Evolutionary conservation across 53 echinoderm and acorn worm genomes (phyloP).

Genomic region (Henricia sp.): DNA sequence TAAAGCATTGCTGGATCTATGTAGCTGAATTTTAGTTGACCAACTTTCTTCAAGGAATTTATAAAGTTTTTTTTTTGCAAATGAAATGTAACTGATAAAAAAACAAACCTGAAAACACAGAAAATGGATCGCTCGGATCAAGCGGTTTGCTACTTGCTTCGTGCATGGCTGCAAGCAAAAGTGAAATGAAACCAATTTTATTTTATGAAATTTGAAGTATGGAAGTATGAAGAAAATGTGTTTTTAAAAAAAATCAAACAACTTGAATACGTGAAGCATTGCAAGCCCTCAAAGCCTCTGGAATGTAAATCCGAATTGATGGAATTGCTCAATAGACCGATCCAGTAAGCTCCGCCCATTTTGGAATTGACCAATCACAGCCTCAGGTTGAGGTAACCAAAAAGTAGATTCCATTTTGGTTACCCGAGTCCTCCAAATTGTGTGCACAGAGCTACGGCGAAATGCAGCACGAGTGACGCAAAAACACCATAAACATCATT

Average conservation of each 20-base stretch:
- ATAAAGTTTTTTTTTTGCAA: background rate
- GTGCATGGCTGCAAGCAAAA: slow-evolving; percentile 42
- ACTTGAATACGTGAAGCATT: background rate
- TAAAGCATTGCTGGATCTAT: too few relatives aligned
- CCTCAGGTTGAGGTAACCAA: too few relatives aligned
- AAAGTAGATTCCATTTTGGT: too few relatives aligned
- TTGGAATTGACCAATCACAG: too few relatives aligned
- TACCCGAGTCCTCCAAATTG: too few relatives aligned
- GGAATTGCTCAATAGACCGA: background rate
- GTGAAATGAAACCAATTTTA: background rate
- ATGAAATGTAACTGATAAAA: background rate
- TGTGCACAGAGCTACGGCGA: too few relatives aligned
- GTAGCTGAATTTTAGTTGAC: too few relatives aligned
- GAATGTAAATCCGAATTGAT: background rate
- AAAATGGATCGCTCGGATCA: slow-evolving; percentile 88
- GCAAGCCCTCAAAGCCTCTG: background rate
- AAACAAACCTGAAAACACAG: slow-evolving; percentile 76
- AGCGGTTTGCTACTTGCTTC: slow-evolving; percentile 49
- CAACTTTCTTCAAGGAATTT: background rate
- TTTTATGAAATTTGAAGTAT: background rate
- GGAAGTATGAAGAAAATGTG: too few relatives aligned
- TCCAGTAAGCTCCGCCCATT: background rate
- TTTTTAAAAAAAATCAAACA: background rate
- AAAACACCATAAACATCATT: too few relatives aligned
- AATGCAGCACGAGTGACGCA: too few relatives aligned